A percentile compares a stretch with the other conserved stretches of the same genome.
phyloP scores from a whole-genome alignment of 2,797 vertebrate species.

The Pseudotriccus pelzelni region DNA sequence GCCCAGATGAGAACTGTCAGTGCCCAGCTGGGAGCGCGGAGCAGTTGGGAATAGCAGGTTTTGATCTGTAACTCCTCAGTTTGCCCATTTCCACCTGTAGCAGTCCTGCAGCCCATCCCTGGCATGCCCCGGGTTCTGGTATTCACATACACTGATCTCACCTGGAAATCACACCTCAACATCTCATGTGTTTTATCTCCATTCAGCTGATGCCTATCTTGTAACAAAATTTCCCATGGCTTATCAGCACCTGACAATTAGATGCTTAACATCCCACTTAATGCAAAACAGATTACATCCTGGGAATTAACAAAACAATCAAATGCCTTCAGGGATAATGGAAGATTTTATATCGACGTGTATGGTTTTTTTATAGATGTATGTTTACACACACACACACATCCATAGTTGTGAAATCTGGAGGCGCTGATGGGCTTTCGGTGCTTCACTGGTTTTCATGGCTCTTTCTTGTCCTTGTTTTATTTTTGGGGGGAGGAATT shows the following conservation, averaged over 20 bases:
- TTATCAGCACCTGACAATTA: conserved; percentile 61
- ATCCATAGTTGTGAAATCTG: not conserved
- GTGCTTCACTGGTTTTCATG: not conserved
- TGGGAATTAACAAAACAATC: conserved; percentile 63
- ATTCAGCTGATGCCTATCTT: conserved; percentile 55
- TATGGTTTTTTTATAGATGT: not conserved
- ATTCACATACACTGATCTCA: not conserved
- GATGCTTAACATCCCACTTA: conserved; percentile 51
- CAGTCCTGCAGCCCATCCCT: not conserved
- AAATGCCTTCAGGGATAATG: conserved; percentile 25
- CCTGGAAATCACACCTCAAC: not conserved
- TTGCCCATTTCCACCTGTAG: not conserved
- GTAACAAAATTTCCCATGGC: conserved; percentile 39
- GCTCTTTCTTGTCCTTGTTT: not conserved
- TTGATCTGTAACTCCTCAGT: not conserved
- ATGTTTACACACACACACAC: not conserved
- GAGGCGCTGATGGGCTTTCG: not conserved
- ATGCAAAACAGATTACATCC: conserved; percentile 59
- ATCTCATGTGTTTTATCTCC: conserved; percentile 31
- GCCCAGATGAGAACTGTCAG: not conserved
- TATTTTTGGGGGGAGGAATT: not conserved
- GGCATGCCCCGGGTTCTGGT: not conserved
- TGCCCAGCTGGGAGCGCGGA: not conserved
- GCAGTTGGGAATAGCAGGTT: not conserved
- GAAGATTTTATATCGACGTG: not conserved